Base-by-base conservation (phyloP, 1,140 invertebrate species). In the Brevipalpus yothersi region DNA sequence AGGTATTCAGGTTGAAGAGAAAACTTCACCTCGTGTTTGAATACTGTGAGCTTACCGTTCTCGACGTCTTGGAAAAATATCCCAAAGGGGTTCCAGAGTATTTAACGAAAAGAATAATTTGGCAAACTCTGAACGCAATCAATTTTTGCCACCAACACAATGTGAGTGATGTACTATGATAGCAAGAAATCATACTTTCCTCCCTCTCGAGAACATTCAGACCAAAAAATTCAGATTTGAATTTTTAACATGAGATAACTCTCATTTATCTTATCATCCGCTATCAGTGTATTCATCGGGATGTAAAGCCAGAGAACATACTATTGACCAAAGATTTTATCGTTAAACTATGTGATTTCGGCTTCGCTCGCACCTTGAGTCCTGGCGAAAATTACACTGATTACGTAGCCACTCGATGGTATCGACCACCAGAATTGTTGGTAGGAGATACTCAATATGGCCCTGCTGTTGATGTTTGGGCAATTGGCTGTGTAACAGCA, bases 271-370 rank as follows among this genome's bases (percentile, higher is more conserved):
- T 56, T 42, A 23, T 47, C 15, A 15, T 31, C 2, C 31, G 2
- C 5, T 31, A 31, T 58, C 51, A 76, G 74, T 92, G 89, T 69
- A 89, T 96, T 67, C 91, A 96, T 69, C 78, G 91, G 43, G 93
- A 97, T 70, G 89, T 98, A 1, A 97, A 98, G 70, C 94, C 94
- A 2, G 94, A 99, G 76, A 99, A 99, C 71, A 97, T 99, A 62
- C 74, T 98, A 17, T 79, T 99, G n/a, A 97, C 90, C 15, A 77
- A 80, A 49, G 81, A 86, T 59, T 90, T 91, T 0, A 81, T 94
- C 39, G 88, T 98, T 17, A 98, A 98, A 73, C 75, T 98, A 0
- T 58, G 58, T 21, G 58, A 99, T 70, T 99, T 99, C 73, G 94
- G 94, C 31, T 99, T 99, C 72, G 94, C 94, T 0, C 77, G 94